Percentiles rank a stretch among this genome's conserved stretches.
phyloP scores from a whole-genome alignment of 2,797 vertebrate genomes.

The Schizothorax lantsangensis region DNA sequence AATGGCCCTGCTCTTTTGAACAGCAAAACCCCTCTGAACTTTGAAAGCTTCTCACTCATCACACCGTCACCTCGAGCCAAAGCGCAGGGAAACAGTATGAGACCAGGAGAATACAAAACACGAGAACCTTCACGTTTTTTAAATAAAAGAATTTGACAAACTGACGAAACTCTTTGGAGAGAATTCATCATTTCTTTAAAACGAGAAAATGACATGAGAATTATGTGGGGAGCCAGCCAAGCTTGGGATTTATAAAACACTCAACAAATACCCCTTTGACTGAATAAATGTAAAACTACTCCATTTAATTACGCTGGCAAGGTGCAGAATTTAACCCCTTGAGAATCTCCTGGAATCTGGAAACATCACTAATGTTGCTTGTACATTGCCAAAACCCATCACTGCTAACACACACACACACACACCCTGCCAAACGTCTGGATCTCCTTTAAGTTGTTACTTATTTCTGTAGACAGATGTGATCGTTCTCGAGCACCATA shows the following conservation, averaged over 20 bases:
- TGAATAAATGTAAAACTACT: conserved; percentile 75
- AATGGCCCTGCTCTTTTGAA: conserved; percentile 89
- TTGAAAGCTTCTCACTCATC: conserved; percentile 90
- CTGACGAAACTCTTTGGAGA: conserved; percentile 46
- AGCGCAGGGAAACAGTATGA: conserved; percentile 76
- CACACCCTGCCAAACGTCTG: conserved; percentile 35
- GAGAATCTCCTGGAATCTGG: conserved; percentile 37
- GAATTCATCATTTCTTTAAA: conserved; percentile 36
- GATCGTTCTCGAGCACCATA: conserved; percentile 59
- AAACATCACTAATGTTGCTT: conserved; percentile 39
- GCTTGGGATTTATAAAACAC: conserved; percentile 34
- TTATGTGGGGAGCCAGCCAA: conserved; percentile 23
- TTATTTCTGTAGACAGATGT: conserved; percentile 71
- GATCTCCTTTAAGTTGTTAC: conserved; percentile 70
- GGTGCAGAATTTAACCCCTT: conserved; percentile 80
- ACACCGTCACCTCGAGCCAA: conserved; percentile 90
- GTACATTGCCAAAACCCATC: conserved; percentile 48
- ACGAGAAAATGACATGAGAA: conserved; percentile 18
- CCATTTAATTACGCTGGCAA: conserved; percentile 81
- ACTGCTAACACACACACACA: conserved; percentile 32
- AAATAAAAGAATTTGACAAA: conserved; percentile 27
- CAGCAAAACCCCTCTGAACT: conserved; percentile 95
- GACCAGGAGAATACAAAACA: conserved; percentile 57
- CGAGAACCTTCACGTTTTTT: conserved; percentile 81
- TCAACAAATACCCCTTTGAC: conserved; percentile 50